Percentiles rank a stretch among this genome's conserved stretches.
phyloP scores from a whole-genome alignment of 2,888 invertebrate species.

The Hyppa rectilinea region DNA sequence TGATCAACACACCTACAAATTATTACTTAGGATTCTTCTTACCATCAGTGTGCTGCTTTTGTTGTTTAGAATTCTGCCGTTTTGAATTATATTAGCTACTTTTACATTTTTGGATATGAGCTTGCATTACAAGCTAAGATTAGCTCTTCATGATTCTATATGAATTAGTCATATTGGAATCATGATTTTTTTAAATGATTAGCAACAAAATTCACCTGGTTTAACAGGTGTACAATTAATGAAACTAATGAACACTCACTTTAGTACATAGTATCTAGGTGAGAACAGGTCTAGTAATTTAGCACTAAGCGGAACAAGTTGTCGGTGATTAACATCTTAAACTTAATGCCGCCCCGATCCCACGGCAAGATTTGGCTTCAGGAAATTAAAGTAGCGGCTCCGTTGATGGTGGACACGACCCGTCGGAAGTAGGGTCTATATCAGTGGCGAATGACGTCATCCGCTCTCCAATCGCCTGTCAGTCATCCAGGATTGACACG shows the following conservation, averaged over 20 bases:
- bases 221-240: constrained; percentile 55
- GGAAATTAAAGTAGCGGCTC: constrained; percentile 61
- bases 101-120: neutral
- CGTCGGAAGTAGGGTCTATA: constrained; percentile 44
- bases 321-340: constrained; percentile 56
- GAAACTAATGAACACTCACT: constrained; percentile 51
- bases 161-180: constrained; percentile 5
- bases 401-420: constrained; percentile 29
- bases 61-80: neutral
- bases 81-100: neutral
- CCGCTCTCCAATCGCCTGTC: constrained; percentile 59
- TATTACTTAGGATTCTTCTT: constrained; percentile 4
- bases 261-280: constrained; percentile 63
- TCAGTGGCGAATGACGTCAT: constrained; percentile 64
- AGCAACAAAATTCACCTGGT: constrained; percentile 26
- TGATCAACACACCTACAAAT: constrained; percentile 1
- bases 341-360: constrained; percentile 63
- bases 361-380: constrained; percentile 63
- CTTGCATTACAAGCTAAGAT: neutral
- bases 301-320: constrained; percentile 57
- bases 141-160: neutral
- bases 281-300: constrained; percentile 56
- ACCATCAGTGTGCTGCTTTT: neutral
- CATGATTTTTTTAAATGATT: constrained; percentile 17
- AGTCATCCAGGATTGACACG: constrained; percentile 56